Evolutionary conservation across 1,140 invertebrate species (phyloP).

Genomic region (Pachyrhynchus sulphureomaculatus): DNA sequence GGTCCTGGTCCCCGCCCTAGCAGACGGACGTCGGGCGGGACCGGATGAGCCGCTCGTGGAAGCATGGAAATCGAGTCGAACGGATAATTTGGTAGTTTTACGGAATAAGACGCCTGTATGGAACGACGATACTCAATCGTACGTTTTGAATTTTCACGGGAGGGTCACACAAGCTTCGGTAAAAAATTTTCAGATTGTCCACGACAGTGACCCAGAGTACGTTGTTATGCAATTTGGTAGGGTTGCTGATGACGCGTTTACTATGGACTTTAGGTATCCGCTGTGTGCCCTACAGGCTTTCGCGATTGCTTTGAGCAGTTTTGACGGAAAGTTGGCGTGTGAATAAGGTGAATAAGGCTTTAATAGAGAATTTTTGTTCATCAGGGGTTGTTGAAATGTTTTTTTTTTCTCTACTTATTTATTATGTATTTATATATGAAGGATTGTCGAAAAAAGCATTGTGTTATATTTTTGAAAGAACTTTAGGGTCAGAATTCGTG

Average conservation of each 20-base stretch:
- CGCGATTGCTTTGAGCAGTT: conserved; percentile 96
- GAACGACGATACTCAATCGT: conserved; percentile 99
- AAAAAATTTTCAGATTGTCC: conserved; percentile 99
- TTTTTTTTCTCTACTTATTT: too few relatives aligned
- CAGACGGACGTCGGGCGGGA: conserved; percentile 76
- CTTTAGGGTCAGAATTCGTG: too few relatives aligned
- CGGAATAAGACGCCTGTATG: conserved; percentile 99
- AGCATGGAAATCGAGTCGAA: conserved; percentile 73
- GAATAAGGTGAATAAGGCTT: conserved; percentile 73
- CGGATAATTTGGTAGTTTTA: conserved; percentile 91
- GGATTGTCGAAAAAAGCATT: too few relatives aligned
- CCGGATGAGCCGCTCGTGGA: conserved; percentile 68
- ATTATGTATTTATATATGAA: too few relatives aligned
- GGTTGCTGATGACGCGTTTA: conserved; percentile 96
- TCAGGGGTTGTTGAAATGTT: too few relatives aligned
- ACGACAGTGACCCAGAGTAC: conserved; percentile 95
- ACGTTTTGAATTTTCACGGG: conserved; percentile 99
- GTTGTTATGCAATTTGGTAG: conserved; percentile 99
- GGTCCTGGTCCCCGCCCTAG: conserved; percentile 93
- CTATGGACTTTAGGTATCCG: conserved; percentile 95
- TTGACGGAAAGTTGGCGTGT: conserved; percentile 99
- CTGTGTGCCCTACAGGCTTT: conserved; percentile 97
- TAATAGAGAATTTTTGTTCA: too few relatives aligned
- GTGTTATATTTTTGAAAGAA: too few relatives aligned
- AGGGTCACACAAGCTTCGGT: conserved; percentile 98